These are phyloP conservation scores for Pseudochirops cupreus DNA, from an alignment of 2,797 vertebrate genomes.

Conservation along the genomic window DNA sequence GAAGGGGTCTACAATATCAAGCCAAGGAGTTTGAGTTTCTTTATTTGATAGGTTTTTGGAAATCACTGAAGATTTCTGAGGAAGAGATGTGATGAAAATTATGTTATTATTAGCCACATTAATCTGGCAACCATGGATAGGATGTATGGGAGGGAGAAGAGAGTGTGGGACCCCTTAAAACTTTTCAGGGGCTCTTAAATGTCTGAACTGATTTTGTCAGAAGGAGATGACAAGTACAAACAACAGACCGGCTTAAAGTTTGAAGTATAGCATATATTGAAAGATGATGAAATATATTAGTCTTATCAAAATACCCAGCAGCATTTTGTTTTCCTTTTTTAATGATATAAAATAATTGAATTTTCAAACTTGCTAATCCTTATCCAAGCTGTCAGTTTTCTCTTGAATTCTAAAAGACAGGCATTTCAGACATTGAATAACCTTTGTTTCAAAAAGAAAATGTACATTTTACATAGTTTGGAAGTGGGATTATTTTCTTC, in stretches of 20 bases:
- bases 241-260: conserved; percentile 5
- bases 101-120: not conserved
- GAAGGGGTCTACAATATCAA: not conserved
- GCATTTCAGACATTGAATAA: conserved; percentile 27
- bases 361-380: conserved; percentile 32
- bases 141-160: not conserved
- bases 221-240: not conserved
- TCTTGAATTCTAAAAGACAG: not conserved
- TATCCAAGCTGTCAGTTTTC: conserved; percentile 35
- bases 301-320: not conserved
- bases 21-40: not conserved
- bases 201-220: conserved; percentile 5
- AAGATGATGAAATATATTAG: conserved; percentile 6
- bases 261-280: not conserved
- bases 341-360: conserved; percentile 22
- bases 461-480: conserved; percentile 35
- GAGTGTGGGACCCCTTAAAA: conserved; percentile 36
- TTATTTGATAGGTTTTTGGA: not conserved
- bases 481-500: conserved; percentile 56
- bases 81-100: not conserved
- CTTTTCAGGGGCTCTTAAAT: conserved; percentile 35
- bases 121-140: not conserved
- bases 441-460: conserved; percentile 51
- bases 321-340: conserved; percentile 53
- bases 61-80: not conserved